Evolutionary conservation across 2,888 invertebrate species (phyloP).

Genomic region (Caenorhabditis sinica): DNA sequence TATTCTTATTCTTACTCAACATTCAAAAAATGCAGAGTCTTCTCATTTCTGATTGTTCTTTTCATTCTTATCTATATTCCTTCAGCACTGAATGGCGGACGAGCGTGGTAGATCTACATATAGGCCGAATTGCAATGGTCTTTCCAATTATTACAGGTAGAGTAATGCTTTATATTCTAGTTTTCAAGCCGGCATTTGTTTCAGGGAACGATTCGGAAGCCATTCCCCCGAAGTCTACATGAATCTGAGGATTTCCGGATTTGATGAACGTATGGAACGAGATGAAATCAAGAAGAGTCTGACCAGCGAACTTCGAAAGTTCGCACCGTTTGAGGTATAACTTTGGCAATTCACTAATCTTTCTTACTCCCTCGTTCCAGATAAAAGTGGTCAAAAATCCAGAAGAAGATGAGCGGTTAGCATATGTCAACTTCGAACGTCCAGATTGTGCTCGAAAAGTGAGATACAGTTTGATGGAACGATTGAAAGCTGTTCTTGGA

Average conservation of each 20-base stretch:
- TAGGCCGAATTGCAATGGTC: conserved; percentile 53
- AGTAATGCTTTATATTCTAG: neutral
- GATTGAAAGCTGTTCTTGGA: conserved; percentile 76
- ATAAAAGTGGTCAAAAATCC: conserved; percentile 82
- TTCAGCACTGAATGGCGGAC: conserved; percentile 54
- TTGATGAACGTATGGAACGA: conserved; percentile 76
- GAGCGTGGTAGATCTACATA: conserved; percentile 62
- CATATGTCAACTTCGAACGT: conserved; percentile 83
- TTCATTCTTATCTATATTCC: conserved; percentile 37
- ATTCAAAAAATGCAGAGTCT: conserved; percentile 28
- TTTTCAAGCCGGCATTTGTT: conserved; percentile 24
- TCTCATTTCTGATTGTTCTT: conserved; percentile 9
- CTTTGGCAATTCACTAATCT: neutral
- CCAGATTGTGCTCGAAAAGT: conserved; percentile 79
- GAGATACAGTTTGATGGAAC: conserved; percentile 72
- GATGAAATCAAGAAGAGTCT: conserved; percentile 79
- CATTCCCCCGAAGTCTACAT: conserved; percentile 83
- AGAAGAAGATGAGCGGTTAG: conserved; percentile 81
- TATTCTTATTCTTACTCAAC: conserved; percentile 42
- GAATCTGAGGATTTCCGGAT: conserved; percentile 81
- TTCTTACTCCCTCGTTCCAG: conserved; percentile 57
- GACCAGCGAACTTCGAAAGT: conserved; percentile 77
- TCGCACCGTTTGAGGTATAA: conserved; percentile 81
- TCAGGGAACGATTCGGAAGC: conserved; percentile 81
- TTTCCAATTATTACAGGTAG: conserved; percentile 65